These are phyloP conservation scores for Miniopterus natalensis DNA, from an alignment of 2,113 vertebrate genomes.

Conservation along the genomic window DNA sequence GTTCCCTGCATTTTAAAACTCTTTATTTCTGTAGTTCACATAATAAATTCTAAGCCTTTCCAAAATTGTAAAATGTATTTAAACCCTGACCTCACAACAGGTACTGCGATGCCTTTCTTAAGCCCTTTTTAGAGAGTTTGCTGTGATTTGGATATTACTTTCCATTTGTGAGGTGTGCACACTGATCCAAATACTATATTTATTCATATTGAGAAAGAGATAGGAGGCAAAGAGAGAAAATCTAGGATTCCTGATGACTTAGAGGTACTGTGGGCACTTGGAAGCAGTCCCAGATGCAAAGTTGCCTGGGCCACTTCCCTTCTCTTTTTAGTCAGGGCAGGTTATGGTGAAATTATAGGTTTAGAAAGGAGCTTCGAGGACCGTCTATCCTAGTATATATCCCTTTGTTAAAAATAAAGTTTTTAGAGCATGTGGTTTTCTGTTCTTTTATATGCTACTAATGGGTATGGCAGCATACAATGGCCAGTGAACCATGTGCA, in stretches of 20 bases:
- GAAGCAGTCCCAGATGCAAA: background rate
- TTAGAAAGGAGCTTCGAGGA: background rate
- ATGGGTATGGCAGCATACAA: background rate
- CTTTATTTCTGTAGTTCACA: conserved; percentile 35
- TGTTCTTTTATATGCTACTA: conserved; percentile 2
- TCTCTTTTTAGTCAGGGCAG: background rate
- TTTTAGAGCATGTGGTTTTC: background rate
- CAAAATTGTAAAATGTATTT: conserved; percentile 36
- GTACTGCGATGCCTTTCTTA: background rate
- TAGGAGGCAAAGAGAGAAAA: background rate
- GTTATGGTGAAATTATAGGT: background rate
- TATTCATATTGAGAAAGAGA: background rate
- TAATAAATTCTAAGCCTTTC: conserved; percentile 44
- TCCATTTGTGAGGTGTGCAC: background rate
- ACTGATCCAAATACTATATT: background rate
- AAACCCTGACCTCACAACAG: background rate
- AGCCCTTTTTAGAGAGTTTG: conserved; percentile 22
- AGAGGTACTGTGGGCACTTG: background rate
- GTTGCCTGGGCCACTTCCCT: background rate
- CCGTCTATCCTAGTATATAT: background rate
- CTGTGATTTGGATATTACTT: background rate
- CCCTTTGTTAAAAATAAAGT: background rate
- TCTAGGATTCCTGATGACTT: background rate
- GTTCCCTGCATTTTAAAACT: background rate
- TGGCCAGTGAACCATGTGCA: background rate